Base-by-base conservation (phyloP, 1,140 invertebrate species). In the Drosophila tropicalis region DNA sequence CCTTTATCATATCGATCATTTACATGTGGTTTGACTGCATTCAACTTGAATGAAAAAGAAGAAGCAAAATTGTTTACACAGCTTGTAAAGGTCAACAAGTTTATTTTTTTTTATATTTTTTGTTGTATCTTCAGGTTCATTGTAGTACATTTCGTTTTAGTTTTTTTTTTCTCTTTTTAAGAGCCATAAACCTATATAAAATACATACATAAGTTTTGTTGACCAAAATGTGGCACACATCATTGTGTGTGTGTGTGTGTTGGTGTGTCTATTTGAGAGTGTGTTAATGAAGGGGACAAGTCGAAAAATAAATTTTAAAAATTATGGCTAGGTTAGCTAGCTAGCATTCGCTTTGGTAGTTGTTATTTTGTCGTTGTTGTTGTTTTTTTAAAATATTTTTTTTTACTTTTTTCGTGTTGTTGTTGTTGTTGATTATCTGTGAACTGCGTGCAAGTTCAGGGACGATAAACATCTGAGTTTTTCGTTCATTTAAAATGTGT, bases 21-120 rank as follows among this genome's bases (percentile, higher is more conserved):
- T 60, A 76, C 15, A 58, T 57, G 67, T 41, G 9, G 79, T 70
- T 77, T 73, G 79, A 77, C 80, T 63, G 62, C 80, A 74, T 76
- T 84, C 64, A 58, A 64, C 17, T 54, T 62, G 32, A 68, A 56
- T 10, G 34, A 36, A 36, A 29, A 36, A 36, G 34, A 36, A 36
- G 34, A 36, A 36, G 10, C 34, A 36, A 44, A 25, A 25, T 76
- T 76, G 62, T 84, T 80, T 84, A 84, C 70, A 73, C 72, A 66
- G 78, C 67, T 85, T 77, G 78, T 85, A 85, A 85, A 85, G 82
- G 82, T 85, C 82, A 85, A 85, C 82, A 47, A 76, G 82, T 85
- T 85, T 85, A 62, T 54, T 64, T 47, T 64, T 29, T 29, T 29
- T 29, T 29, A 29, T 29, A 22, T 22, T 22, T 22, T 29, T 29